Percentiles rank a stretch among this genome's conserved stretches.
Evolutionary conservation across 1,140 invertebrate species (phyloP).

Genomic region (Cydia splendana): DNA sequence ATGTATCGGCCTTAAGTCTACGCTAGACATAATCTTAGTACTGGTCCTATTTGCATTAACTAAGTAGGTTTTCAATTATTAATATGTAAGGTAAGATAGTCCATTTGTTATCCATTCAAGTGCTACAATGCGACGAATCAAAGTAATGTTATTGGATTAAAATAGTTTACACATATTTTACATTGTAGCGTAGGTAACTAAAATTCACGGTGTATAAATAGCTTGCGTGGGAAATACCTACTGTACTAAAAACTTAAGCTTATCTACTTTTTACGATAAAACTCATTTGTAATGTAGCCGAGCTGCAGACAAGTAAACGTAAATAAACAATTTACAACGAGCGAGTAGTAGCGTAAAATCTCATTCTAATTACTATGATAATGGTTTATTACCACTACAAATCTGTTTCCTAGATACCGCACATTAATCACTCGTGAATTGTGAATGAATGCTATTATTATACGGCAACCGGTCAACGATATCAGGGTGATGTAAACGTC

Average conservation of each 20-base stretch:
- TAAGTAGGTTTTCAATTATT: neutral
- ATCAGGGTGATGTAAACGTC: conserved; percentile 74
- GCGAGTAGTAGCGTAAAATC: conserved; percentile 68
- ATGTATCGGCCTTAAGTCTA: neutral
- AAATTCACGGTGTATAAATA: neutral
- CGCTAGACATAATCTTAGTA: neutral
- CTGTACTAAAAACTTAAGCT: conserved; percentile 7
- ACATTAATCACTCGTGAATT: conserved; percentile 72
- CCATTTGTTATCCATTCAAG: neutral
- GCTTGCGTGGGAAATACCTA: conserved; percentile 4
- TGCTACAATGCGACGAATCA: neutral
- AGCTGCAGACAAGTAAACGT: conserved; percentile 47
- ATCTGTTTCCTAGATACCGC: conserved; percentile 74
- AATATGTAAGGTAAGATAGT: neutral
- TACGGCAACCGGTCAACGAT: conserved; percentile 70
- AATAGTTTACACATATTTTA: neutral
- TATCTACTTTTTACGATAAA: conserved; percentile 23
- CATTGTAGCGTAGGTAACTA: neutral
- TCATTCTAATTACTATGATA: conserved; percentile 76
- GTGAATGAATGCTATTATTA: conserved; percentile 75
- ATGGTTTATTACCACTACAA: conserved; percentile 73
- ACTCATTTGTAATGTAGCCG: conserved; percentile 33
- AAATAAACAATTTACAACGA: conserved; percentile 68
- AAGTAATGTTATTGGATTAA: neutral
- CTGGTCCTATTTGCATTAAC: conserved; percentile 1